Base-by-base conservation (phyloP, 1,140 invertebrate species). In the Pseudoatta argentina region DNA sequence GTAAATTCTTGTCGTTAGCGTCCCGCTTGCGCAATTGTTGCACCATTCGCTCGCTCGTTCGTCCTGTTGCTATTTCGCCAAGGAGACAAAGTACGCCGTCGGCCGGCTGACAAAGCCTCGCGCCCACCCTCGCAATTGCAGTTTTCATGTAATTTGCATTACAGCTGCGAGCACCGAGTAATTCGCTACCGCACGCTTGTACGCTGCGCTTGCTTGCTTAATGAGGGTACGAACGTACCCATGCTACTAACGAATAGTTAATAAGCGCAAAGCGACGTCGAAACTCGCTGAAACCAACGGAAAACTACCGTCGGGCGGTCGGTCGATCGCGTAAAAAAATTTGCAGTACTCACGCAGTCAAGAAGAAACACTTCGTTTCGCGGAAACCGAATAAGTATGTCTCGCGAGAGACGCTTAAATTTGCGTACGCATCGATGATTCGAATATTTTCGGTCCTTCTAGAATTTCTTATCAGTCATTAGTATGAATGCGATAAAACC, bases 101-200 rank as follows among this genome's bases (percentile, higher is more conserved):
- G 63, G 21, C n/a, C 55, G 55, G 14, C 18, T 24, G 30, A 69
- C 75, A 88, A 77, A 89, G 88, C 69, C 55, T 51, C 69, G 79
- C 59, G 64, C 87, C 34, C 27, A 81, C 39, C 44, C 82, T 44
- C 21, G 87, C 88, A 73, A 59, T 89, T 83, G 66, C 85, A 91
- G 89, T 91, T 91, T 91, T 91, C 90, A 82, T 88, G 89, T 89
- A 91, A 91, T 91, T 91, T 91, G 87, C 89, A 88, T 91, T 91
- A 88, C 89, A 90, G 87, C 90, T 75, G 79, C 78, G 67, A 87
- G 87, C 79, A 88, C 82, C 72, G 79, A 64, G 89, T 91, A 91
- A 90, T 91, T 91, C 89, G 89, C 83, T 51, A 77, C 71, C 87
- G 67, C 79, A 72, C 82, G 88, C 85, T 66, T 87, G 61, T 88